Percentiles rank a stretch among this genome's conserved stretches.
Evolutionary conservation across 2,113 vertebrate species (phyloP).

Genomic region (Aegotheles bennettii): DNA sequence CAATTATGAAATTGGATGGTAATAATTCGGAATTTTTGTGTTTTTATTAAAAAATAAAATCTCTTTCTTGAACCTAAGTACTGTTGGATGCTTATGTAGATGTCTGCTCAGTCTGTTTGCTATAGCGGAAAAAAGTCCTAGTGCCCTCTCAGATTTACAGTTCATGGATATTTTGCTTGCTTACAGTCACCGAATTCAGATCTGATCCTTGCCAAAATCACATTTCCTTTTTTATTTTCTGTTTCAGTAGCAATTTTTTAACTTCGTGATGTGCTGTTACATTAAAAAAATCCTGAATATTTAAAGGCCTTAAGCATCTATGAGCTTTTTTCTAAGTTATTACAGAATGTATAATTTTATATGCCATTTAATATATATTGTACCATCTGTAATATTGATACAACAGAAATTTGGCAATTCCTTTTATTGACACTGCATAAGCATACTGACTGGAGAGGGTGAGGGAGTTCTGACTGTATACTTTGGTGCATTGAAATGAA

Average conservation of each 20-base stretch:
- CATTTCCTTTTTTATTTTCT: not conserved
- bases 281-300: conserved; percentile 59
- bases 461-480: not conserved
- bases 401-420: conserved; percentile 11
- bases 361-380: conserved; percentile 57
- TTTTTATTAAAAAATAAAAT: conserved; percentile 47
- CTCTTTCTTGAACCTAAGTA: conserved; percentile 62
- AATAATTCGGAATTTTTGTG: conserved; percentile 47
- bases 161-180: conserved; percentile 49
- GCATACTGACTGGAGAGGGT: not conserved
- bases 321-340: conserved; percentile 66
- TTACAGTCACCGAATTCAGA: not conserved
- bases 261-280: conserved; percentile 45
- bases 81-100: conserved; percentile 68
- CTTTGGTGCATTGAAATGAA: conserved; percentile 19
- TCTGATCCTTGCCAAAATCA: not conserved
- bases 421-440: conserved; percentile 24
- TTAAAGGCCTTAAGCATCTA: conserved; percentile 78
- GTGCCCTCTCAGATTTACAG: not conserved
- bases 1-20: conserved; percentile 51
- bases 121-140: conserved; percentile 27
- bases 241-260: conserved; percentile 38
- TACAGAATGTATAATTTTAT: conserved; percentile 78
- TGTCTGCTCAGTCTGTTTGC: conserved; percentile 59
- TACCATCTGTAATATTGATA: conserved; percentile 45